Percentiles rank a stretch among this genome's conserved stretches.
phyloP scores from a whole-genome alignment of 1,140 invertebrate species.

The Drosophila ogumai region DNA sequence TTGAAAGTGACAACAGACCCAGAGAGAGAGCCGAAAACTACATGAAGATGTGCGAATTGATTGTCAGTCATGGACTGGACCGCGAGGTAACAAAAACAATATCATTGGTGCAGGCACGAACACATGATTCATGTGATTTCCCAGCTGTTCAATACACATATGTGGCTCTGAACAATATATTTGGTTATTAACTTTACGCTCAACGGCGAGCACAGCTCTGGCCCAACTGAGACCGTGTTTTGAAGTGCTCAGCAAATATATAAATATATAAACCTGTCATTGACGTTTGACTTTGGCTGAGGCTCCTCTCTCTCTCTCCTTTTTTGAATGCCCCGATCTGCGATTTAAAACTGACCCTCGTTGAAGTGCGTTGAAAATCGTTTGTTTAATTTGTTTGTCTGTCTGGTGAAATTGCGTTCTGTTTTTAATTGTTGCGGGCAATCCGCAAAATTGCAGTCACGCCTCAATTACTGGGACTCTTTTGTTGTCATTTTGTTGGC shows the following conservation, averaged over 20 bases:
- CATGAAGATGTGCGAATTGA: constrained; percentile 79
- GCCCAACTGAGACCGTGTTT: constrained; percentile 22
- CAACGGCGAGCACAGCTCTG: constrained; percentile 15
- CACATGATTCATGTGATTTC: constrained; percentile 53
- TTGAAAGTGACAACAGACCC: constrained; percentile 20
- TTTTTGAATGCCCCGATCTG: background rate
- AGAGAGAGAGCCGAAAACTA: constrained; percentile 10
- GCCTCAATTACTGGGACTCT: constrained; percentile 37
- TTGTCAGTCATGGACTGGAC: constrained; percentile 75
- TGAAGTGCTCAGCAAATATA: constrained; percentile 18
- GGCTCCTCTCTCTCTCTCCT: background rate
- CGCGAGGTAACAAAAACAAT: constrained; percentile 66
- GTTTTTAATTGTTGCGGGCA: constrained; percentile 25
- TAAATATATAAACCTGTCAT: constrained; percentile 44
- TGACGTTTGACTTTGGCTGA: constrained; percentile 59
- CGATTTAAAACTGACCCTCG: constrained; percentile 10
- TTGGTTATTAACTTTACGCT: constrained; percentile 30
- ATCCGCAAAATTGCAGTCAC: constrained; percentile 26
- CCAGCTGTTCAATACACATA: constrained; percentile 29
- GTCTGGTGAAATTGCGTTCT: constrained; percentile 44
- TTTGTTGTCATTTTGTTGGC: constrained; percentile 25
- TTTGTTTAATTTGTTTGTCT: constrained; percentile 17
- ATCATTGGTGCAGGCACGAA: constrained; percentile 22
- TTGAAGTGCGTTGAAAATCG: constrained; percentile 33
- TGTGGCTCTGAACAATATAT: constrained; percentile 16